Conservation (phyloP, 2,113 vertebrate genomes). For the Steatornis caripensis region DNA sequence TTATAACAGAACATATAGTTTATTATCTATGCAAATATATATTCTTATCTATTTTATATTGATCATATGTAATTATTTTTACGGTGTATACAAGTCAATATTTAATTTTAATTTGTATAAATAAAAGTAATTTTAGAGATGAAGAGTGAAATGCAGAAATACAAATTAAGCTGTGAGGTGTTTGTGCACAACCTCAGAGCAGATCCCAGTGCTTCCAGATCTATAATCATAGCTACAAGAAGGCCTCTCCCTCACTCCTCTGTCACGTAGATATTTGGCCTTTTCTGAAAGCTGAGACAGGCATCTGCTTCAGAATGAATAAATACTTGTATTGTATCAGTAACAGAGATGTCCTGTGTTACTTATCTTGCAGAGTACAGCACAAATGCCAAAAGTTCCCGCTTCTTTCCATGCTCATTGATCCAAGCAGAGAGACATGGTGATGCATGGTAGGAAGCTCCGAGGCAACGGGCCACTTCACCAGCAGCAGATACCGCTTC, state of each 20-base stretch:
- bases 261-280: background rate
- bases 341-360: constrained; percentile 40
- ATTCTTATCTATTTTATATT: background rate
- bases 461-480: background rate
- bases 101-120: background rate
- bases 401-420: background rate
- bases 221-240: background rate
- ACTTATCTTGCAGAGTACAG: background rate
- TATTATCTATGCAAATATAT: background rate
- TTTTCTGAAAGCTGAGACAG: constrained; percentile 2
- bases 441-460: background rate
- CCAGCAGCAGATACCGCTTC: background rate
- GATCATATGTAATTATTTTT: background rate
- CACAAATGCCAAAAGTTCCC: background rate
- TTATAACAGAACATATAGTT: background rate
- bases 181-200: background rate
- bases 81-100: background rate
- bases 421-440: background rate
- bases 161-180: background rate
- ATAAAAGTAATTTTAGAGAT: background rate
- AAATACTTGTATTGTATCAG: constrained; percentile 14
- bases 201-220: background rate
- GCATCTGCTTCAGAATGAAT: constrained; percentile 17
- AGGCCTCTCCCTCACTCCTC: background rate
- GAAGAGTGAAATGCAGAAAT: background rate